Conservation (phyloP, 2,888 invertebrate genomes). For the Ichneumoninae sp. region DNA sequence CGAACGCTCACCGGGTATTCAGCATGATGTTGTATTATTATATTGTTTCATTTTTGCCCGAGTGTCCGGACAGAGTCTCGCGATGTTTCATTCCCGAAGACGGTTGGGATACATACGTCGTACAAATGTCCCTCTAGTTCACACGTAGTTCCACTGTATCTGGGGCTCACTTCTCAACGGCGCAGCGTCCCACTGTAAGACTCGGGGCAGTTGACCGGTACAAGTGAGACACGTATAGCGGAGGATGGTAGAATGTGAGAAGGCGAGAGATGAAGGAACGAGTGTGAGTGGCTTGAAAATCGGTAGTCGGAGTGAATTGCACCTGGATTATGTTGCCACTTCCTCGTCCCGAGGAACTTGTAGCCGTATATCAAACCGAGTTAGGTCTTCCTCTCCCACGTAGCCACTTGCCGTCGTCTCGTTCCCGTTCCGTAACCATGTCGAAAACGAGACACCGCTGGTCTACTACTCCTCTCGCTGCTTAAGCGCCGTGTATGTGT, state of each 20-base stretch:
- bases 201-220: conserved; percentile 25
- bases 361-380: conserved; percentile 78
- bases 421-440: conserved; percentile 69
- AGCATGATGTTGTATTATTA: not conserved
- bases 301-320: conserved; percentile 71
- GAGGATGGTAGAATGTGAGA: conserved; percentile 29
- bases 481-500: conserved; percentile 55
- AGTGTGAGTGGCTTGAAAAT: conserved; percentile 52
- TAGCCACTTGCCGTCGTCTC: conserved; percentile 61
- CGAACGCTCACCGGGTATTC: not conserved
- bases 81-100: conserved; percentile 66
- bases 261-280: conserved; percentile 39
- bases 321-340: conserved; percentile 76
- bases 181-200: not conserved
- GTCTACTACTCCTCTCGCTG: conserved; percentile 16
- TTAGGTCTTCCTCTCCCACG: conserved; percentile 73
- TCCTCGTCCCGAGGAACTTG: conserved; percentile 74
- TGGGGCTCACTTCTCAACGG: conserved; percentile 47
- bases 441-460: conserved; percentile 36
- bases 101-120: conserved; percentile 66
- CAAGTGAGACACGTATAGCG: conserved; percentile 57
- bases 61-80: conserved; percentile 11
- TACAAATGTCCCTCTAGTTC: conserved; percentile 71
- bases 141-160: conserved; percentile 69
- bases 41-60: not conserved